phyloP scores from a whole-genome alignment of 2,113 vertebrate species.

The Formicarius rufipectus region DNA sequence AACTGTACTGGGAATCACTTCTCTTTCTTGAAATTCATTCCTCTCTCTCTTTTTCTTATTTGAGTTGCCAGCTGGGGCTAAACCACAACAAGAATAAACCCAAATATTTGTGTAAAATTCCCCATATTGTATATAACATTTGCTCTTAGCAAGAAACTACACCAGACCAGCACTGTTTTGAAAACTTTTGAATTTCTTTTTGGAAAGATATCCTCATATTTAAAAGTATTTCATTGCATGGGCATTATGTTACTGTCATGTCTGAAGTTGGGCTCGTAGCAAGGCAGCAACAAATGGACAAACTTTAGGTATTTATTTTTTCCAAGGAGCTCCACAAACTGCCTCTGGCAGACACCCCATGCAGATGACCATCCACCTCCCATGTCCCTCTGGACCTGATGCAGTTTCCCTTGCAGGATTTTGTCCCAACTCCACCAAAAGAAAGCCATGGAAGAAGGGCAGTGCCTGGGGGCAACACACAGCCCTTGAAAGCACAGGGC shows the following conservation, averaged over 20 bases:
- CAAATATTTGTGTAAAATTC: background rate
- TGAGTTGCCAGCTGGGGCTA: background rate
- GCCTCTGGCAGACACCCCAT: background rate
- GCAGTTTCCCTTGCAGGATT: rapidly evolving
- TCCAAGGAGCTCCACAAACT: background rate
- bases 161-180: background rate
- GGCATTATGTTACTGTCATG: rapidly evolving
- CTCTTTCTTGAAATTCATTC: background rate
- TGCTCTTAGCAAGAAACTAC: background rate
- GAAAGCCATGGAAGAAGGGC: rapidly evolving
- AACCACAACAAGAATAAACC: background rate
- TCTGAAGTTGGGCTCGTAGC: background rate
- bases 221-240: background rate
- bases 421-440: background rate
- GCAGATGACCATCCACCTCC: background rate
- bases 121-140: background rate
- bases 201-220: background rate
- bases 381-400: rapidly evolving
- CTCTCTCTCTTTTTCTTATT: background rate
- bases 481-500: rapidly evolving
- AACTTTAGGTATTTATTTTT: background rate
- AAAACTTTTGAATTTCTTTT: background rate
- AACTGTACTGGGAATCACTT: background rate
- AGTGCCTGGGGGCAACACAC: rapidly evolving
- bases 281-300: background rate